These are phyloP conservation scores for Ricordea florida DNA, from an alignment of 92 coral and sea anemone species.

Conservation along the genomic window DNA sequence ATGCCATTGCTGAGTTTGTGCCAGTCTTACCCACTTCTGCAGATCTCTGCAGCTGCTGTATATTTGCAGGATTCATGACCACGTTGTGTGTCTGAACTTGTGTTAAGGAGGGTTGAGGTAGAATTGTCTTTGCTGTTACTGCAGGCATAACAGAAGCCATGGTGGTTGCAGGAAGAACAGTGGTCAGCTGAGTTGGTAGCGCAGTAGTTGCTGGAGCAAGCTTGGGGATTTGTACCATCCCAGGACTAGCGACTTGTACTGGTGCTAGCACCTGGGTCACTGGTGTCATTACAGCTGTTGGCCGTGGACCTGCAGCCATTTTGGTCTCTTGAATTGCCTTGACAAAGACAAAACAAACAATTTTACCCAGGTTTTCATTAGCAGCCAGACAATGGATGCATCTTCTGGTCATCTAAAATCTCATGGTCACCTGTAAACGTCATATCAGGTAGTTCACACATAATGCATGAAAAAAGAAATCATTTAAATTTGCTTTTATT, in stretches of 20 bases:
- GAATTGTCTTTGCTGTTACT: conserved; percentile 73
- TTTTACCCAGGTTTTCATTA: background rate
- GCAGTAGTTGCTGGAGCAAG: conserved; percentile 78
- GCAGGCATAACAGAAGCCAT: conserved; percentile 37
- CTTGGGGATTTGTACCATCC: conserved; percentile 49
- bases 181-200: conserved; percentile 28
- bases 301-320: conserved; percentile 8
- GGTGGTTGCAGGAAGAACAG: conserved; percentile 57
- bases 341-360: background rate
- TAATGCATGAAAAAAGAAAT: no score
- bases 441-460: no score
- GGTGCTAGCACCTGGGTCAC: conserved; percentile 62
- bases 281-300: conserved; percentile 37
- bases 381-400: no score
- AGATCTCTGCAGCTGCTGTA: conserved; percentile 61
- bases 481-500: no score
- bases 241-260: conserved; percentile 24
- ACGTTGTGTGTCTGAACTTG: conserved; percentile 14
- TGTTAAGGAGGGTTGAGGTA: conserved; percentile 57
- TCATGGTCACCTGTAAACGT: no score
- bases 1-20: background rate
- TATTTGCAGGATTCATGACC: conserved; percentile 47
- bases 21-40: conserved; percentile 33
- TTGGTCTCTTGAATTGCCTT: conserved; percentile 34
- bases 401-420: no score